phyloP scores from a whole-genome alignment of 2,888 invertebrate genomes.

The Tineola bisselliella region DNA sequence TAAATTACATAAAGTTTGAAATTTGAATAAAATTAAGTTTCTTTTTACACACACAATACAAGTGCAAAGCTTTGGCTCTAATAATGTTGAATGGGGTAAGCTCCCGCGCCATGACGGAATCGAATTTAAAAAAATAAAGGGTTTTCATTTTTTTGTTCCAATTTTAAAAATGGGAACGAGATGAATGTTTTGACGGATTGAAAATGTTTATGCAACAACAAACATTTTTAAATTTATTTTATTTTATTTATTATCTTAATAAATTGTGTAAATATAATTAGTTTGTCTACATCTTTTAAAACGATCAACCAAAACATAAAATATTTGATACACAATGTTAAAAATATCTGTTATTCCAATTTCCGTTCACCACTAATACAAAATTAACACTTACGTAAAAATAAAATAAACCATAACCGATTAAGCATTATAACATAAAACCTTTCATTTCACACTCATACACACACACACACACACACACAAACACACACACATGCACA shows the following conservation, averaged over 20 bases:
- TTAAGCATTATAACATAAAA: slow-evolving; percentile 37
- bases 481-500: slow-evolving; percentile 32
- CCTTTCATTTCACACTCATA: slow-evolving; percentile 7
- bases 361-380: slow-evolving; percentile 16
- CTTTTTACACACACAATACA: not conserved
- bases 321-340: slow-evolving; percentile 15
- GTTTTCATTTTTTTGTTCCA: slow-evolving; percentile 60
- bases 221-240: slow-evolving; percentile 22
- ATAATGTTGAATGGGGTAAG: slow-evolving; percentile 9
- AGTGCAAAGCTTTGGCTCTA: not conserved
- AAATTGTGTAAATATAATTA: too few species aligned
- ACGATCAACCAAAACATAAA: slow-evolving; percentile 10
- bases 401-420: not conserved
- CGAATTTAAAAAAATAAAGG: slow-evolving; percentile 59
- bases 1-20: not conserved
- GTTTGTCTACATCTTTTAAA: too few species aligned
- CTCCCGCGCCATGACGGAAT: slow-evolving; percentile 50
- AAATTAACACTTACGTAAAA: not conserved
- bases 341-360: slow-evolving; percentile 14
- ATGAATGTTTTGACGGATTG: slow-evolving; percentile 60
- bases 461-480: slow-evolving; percentile 22
- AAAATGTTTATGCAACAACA: slow-evolving; percentile 42
- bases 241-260: too few species aligned
- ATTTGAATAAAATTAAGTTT: not conserved
- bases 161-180: slow-evolving; percentile 59